phyloP scores from a whole-genome alignment of 1,140 invertebrate species.

The Drosophila rhopaloa region DNA sequence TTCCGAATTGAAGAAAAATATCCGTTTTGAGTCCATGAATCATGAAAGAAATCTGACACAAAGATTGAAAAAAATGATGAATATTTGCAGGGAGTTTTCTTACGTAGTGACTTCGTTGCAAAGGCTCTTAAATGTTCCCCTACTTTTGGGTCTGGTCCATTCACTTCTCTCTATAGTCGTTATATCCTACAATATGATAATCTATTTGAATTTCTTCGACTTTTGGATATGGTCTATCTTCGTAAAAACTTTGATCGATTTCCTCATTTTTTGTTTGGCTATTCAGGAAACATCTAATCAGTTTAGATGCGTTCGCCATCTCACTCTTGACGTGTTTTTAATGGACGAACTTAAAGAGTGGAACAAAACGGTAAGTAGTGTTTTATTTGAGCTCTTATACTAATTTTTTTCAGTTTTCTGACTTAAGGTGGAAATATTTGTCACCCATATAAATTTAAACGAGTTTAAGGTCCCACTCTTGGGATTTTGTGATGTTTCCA shows the following conservation, averaged over 20 bases:
- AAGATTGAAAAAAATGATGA: conserved; percentile 29
- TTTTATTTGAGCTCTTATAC: too few species aligned
- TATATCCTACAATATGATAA: conserved; percentile 21
- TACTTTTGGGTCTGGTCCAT: conserved; percentile 17
- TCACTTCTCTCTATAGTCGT: conserved; percentile 19
- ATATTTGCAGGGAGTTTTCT: conserved; percentile 33
- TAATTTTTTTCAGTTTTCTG: too few species aligned
- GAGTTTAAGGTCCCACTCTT: conserved; percentile 40
- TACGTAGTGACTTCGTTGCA: too few species aligned
- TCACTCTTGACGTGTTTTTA: conserved; percentile 44
- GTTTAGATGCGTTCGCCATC: conserved; percentile 18
- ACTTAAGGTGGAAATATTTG: conserved; percentile 49
- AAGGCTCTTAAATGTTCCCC: conserved; percentile 14
- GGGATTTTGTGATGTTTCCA: conserved; percentile 48
- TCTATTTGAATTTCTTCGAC: background rate
- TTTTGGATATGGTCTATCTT: background rate
- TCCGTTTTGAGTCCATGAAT: background rate
- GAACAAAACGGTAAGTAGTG: conserved; percentile 33
- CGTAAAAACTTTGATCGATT: conserved; percentile 27
- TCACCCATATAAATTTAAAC: conserved; percentile 31
- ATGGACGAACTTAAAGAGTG: conserved; percentile 19
- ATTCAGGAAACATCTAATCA: conserved; percentile 30
- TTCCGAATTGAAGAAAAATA: background rate
- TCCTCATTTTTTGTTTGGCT: conserved; percentile 31
- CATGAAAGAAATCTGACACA: background rate